phyloP scores from a whole-genome alignment of 2,113 vertebrate genomes.

The Tapirus terrestris region DNA sequence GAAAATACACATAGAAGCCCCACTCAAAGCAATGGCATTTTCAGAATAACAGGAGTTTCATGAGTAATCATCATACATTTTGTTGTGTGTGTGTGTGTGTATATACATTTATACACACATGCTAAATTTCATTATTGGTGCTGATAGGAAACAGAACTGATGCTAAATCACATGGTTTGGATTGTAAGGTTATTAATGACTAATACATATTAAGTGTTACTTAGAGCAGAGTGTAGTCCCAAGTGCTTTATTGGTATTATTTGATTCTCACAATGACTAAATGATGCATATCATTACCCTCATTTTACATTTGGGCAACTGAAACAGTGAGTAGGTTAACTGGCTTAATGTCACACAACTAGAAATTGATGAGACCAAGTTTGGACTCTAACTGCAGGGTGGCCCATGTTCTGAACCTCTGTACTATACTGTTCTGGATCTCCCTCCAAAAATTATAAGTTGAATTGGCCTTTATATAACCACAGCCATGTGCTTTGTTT shows the following conservation, averaged over 20 bases:
- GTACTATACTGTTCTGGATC: rapidly evolving
- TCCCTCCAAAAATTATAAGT: no score
- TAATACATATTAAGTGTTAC: neutral
- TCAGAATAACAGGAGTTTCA: neutral
- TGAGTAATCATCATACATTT: neutral
- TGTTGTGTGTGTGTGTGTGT: neutral
- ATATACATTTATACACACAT: no score
- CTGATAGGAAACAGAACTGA: neutral
- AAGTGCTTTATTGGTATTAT: neutral
- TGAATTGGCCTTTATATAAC: neutral
- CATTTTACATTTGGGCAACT: neutral
- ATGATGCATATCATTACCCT: neutral
- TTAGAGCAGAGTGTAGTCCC: neutral
- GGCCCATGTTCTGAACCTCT: neutral
- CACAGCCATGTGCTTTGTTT: rapidly evolving
- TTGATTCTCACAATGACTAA: neutral
- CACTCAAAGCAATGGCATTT: neutral
- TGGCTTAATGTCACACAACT: neutral
- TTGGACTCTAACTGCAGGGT: neutral
- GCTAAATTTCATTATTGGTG: neutral
- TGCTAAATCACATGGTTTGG: neutral
- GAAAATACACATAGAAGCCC: neutral
- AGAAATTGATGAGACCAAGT: neutral
- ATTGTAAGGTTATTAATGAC: neutral
- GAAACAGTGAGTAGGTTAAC: neutral